phyloP scores from a whole-genome alignment of 2,797 vertebrate genomes.

The Lepidocolaptes lacrymiger region DNA sequence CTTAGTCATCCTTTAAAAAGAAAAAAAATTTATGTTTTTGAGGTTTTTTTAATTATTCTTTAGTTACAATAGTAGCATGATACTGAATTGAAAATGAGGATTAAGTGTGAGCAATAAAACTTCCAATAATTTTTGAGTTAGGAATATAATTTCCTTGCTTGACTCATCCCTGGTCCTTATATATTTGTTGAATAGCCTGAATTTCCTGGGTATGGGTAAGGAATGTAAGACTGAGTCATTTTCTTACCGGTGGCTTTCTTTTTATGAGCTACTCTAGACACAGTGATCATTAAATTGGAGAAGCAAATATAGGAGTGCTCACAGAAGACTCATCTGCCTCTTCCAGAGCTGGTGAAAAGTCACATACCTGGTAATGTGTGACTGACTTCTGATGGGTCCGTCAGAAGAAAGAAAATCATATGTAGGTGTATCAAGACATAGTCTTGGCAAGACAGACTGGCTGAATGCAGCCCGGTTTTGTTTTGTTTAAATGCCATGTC shows the following conservation, averaged over 20 bases:
- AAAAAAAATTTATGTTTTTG: background rate
- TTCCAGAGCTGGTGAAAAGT: background rate
- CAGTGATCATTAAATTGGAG: background rate
- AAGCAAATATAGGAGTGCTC: background rate
- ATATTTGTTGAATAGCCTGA: background rate
- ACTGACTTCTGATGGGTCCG: background rate
- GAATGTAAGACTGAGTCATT: background rate
- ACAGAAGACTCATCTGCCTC: background rate
- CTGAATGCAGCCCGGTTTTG: background rate
- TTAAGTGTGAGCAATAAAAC: background rate
- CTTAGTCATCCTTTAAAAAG: background rate
- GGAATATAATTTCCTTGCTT: background rate
- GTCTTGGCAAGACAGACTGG: background rate
- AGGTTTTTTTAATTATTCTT: background rate
- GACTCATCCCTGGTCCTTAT: background rate
- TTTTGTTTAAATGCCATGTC: background rate
- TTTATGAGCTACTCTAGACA: background rate
- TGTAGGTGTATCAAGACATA: background rate
- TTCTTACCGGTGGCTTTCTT: background rate
- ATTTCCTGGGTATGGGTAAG: background rate
- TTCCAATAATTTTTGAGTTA: background rate
- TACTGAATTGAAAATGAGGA: background rate
- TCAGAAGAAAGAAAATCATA: background rate
- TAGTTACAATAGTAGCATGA: background rate
- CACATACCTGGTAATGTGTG: background rate